Evolutionary conservation across 2,888 invertebrate species (phyloP).

Genomic region (Mechanitis mazaeus): DNA sequence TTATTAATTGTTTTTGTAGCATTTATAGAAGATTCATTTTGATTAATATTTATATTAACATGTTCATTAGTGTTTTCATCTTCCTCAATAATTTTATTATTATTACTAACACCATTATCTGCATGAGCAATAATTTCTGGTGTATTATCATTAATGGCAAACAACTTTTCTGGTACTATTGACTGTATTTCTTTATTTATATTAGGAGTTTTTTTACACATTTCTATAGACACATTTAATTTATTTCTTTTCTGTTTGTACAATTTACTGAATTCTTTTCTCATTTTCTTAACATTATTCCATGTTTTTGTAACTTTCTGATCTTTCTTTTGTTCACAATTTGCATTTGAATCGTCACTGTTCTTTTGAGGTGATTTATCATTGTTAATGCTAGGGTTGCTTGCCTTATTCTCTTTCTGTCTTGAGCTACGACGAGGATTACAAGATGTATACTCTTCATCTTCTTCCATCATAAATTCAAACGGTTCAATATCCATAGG

Average conservation of each 20-base stretch:
- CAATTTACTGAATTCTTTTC: conserved; percentile 64
- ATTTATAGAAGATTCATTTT: conserved; percentile 1
- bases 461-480: conserved; percentile 40
- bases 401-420: conserved; percentile 44
- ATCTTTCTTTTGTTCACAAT: conserved; percentile 37
- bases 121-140: conserved; percentile 30
- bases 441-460: conserved; percentile 46
- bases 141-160: conserved; percentile 45
- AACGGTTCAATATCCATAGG: conserved; percentile 54
- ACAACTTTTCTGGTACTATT: conserved; percentile 9
- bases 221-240: conserved; percentile 68
- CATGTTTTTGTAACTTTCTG: conserved; percentile 53
- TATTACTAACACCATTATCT: conserved; percentile 19
- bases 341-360: conserved; percentile 35
- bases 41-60: conserved; percentile 8
- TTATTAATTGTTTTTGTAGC: conserved; percentile 8
- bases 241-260: conserved; percentile 60
- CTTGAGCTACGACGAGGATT: conserved; percentile 61
- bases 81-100: conserved; percentile 1
- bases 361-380: conserved; percentile 38
- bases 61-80: conserved; percentile 13
- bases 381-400: conserved; percentile 33
- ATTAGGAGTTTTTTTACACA: conserved; percentile 49
- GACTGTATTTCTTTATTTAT: conserved; percentile 30
- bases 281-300: conserved; percentile 67